Percentiles rank a stretch among this genome's conserved stretches.
phyloP scores from a whole-genome alignment of 2,797 vertebrate genomes.

The Sebastes variabilis region DNA sequence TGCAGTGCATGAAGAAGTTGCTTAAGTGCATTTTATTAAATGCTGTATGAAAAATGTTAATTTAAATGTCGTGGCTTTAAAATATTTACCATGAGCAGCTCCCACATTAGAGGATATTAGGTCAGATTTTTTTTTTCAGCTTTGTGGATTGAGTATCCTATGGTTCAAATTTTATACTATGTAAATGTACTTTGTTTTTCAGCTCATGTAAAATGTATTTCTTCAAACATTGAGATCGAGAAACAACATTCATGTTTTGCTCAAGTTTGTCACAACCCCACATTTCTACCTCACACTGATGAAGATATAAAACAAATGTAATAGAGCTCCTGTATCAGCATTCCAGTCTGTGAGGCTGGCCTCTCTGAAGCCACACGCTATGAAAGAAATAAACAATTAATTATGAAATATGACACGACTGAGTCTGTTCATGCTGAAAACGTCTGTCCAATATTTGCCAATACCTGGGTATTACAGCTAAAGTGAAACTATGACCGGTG shows the following conservation, averaged over 20 bases:
- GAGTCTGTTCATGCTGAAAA: slow-evolving; percentile 22
- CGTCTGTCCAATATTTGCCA: neutral
- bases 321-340: slow-evolving; percentile 68
- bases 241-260: slow-evolving; percentile 48
- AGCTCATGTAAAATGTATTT: slow-evolving; percentile 44
- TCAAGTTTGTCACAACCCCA: slow-evolving; percentile 64
- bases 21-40: slow-evolving; percentile 94
- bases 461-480: neutral
- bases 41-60: slow-evolving; percentile 87
- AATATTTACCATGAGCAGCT: slow-evolving; percentile 85
- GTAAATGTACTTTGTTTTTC: slow-evolving; percentile 51
- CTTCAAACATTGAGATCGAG: slow-evolving; percentile 40
- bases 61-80: slow-evolving; percentile 91
- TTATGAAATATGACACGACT: slow-evolving; percentile 45
- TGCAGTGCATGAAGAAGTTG: slow-evolving; percentile 91
- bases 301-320: slow-evolving; percentile 64
- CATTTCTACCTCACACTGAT: slow-evolving; percentile 80
- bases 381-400: slow-evolving; percentile 71
- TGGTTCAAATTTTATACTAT: slow-evolving; percentile 54
- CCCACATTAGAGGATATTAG: slow-evolving; percentile 76
- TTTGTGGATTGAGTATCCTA: slow-evolving; percentile 45
- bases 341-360: slow-evolving; percentile 66
- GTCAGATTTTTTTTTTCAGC: slow-evolving; percentile 31
- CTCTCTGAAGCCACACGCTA: slow-evolving; percentile 58
- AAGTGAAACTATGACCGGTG: neutral